Conservation (phyloP, 2,797 vertebrate genomes). For the Chloroceryle amazona region DNA sequence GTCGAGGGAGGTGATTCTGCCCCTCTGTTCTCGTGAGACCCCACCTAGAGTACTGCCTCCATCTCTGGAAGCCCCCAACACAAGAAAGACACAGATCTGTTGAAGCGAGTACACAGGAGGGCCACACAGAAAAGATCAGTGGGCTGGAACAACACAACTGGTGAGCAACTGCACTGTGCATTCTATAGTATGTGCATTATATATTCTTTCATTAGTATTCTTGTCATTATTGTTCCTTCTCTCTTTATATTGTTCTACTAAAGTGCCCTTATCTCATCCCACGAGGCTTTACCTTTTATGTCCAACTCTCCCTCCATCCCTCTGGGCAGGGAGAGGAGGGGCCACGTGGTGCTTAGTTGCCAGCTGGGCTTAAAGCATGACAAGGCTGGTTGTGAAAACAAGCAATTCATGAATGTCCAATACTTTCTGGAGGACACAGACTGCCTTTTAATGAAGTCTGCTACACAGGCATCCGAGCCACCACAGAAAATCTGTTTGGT, state of each 20-base stretch:
- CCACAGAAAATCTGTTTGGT: background rate
- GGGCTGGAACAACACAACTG: no score
- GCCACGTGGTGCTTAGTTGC: background rate
- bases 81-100: no score
- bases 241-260: background rate
- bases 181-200: background rate
- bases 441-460: background rate
- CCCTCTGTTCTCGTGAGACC: no score
- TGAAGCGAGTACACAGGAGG: no score
- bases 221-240: background rate
- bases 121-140: no score
- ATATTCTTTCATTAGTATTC: background rate
- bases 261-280: background rate
- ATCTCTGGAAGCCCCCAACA: no score
- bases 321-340: background rate
- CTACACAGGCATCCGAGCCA: background rate
- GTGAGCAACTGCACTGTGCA: background rate
- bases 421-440: background rate
- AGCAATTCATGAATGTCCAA: background rate
- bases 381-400: background rate
- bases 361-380: background rate
- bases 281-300: background rate
- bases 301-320: background rate
- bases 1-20: no score
- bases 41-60: no score